Base-by-base conservation (phyloP, 2,888 invertebrate species). In the Vanessa cardui region DNA sequence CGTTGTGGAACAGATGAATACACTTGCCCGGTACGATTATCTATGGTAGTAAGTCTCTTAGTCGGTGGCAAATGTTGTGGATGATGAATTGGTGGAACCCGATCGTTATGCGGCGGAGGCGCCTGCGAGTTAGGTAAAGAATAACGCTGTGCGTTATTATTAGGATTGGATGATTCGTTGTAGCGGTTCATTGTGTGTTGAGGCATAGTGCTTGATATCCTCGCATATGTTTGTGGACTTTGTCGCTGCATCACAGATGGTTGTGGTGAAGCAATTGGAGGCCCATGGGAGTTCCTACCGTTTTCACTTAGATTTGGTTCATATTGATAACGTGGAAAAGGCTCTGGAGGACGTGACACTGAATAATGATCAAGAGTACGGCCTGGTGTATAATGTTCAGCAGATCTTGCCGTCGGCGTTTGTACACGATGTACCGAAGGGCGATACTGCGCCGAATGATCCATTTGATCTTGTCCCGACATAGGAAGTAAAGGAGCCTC, bases 81-180 rank as follows among this genome's bases (percentile, higher is more conserved):
- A 74, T 92, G 92, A 74, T 92, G 90, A 77, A 92, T 92, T 26
- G 92, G 92, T 64, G 92, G 92, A 66, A 92, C 92, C 7, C 92
- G 86, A 76, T 92, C 92, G 68, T 92, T 92, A 64, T 86, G 89
- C 45, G 86, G 90, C 47, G 89, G 89, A 18, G 87, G 88, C n/a
- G 87, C 87, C 71, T 88, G 88, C 49, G 81, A 31, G 7, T 74
- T 69, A 62, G 85, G 82, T 77, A 88, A 80, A 47, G 82, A 68
- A 76, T 89, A 91, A 61, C 91, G 86, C 69, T 87, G 87, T 56
- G 84, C 77, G 33, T 89, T 83, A 26, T 91, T 83, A 74, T 86
- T 90, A 64, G 87, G 87, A 21, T 82, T 76, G 1, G 86, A 78
- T 46, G 82, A 74, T 54, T 91, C 92, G 15, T 88, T 87, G 66